Evolutionary conservation across 2,888 invertebrate genomes (phyloP).

Genomic region (Eumerus sabulonum): DNA sequence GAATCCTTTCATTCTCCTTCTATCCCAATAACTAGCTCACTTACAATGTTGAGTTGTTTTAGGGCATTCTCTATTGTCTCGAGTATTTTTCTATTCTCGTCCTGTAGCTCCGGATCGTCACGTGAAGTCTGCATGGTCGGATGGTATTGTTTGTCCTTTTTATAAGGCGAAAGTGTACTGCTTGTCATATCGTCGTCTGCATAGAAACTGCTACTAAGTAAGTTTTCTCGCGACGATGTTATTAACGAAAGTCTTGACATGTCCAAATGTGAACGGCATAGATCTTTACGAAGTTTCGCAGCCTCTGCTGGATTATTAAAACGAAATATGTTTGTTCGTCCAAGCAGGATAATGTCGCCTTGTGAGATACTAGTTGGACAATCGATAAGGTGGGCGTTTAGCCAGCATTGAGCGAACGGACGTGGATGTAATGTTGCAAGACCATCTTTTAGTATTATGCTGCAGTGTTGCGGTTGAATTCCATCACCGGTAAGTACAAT

Average conservation of each 20-base stretch:
- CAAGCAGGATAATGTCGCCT: conserved; percentile 88
- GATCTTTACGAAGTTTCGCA: conserved; percentile 88
- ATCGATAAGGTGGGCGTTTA: conserved; percentile 89
- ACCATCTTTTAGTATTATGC: conserved; percentile 85
- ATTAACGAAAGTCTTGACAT: conserved; percentile 90
- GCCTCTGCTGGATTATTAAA: conserved; percentile 95
- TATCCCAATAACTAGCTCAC: conserved; percentile 69
- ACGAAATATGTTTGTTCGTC: conserved; percentile 90
- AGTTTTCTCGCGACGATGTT: conserved; percentile 85
- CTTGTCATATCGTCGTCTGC: conserved; percentile 74
- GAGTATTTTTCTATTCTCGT: conserved; percentile 84
- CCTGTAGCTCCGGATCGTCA: conserved; percentile 83
- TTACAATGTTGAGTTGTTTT: conserved; percentile 80
- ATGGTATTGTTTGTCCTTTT: conserved; percentile 77
- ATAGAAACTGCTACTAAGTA: conserved; percentile 80
- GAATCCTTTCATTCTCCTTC: neutral
- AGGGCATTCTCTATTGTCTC: conserved; percentile 85
- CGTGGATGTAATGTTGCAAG: conserved; percentile 87
- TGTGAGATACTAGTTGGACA: conserved; percentile 89
- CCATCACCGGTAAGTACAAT: conserved; percentile 89
- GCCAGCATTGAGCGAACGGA: conserved; percentile 88
- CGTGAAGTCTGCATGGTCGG: conserved; percentile 77
- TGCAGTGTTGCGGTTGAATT: conserved; percentile 89
- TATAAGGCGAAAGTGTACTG: conserved; percentile 73
- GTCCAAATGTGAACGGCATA: conserved; percentile 84